Conservation (phyloP, 1,140 invertebrate genomes). For the Pseudomyrmex sp. region DNA sequence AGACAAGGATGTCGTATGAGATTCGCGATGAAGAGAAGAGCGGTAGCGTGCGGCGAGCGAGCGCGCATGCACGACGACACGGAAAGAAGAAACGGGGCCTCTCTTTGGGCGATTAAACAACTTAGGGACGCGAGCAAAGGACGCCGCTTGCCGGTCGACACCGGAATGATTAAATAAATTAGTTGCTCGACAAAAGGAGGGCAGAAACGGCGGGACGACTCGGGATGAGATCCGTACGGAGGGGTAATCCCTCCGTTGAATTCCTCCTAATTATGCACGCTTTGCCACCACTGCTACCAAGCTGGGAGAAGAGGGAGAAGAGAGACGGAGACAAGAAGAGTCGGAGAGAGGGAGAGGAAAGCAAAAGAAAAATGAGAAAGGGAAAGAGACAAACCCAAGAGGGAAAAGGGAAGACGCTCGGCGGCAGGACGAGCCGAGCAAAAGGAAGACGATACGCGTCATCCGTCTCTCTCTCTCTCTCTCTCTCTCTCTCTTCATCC, state of each 20-base stretch:
- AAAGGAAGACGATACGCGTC: conserved; percentile 41
- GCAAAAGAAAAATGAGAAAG: conserved; percentile 28
- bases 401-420: conserved; percentile 17
- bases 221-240: conserved; percentile 81
- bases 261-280: conserved; percentile 85
- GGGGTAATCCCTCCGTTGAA: conserved; percentile 82
- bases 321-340: conserved; percentile 19
- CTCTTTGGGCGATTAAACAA: conserved; percentile 79
- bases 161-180: conserved; percentile 83
- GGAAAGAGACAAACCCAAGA: conserved; percentile 43
- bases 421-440: not conserved
- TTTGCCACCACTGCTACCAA: conserved; percentile 81
- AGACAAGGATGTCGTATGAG: conserved; percentile 31
- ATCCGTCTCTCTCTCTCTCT: not conserved
- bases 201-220: conserved; percentile 80
- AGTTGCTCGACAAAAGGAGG: conserved; percentile 83
- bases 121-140: conserved; percentile 77
- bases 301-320: conserved; percentile 33
- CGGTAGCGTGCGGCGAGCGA: conserved; percentile 16
- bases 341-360: not conserved
- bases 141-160: conserved; percentile 77
- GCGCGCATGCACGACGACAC: conserved; percentile 13
- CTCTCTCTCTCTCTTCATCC: conserved; percentile 9
- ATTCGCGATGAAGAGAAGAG: conserved; percentile 54
- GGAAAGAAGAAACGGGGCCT: conserved; percentile 63